Percentiles rank a stretch among this genome's conserved stretches.
These are phyloP conservation scores for Allobates femoralis DNA, from an alignment of 2,797 vertebrate species.

Conservation along the genomic window DNA sequence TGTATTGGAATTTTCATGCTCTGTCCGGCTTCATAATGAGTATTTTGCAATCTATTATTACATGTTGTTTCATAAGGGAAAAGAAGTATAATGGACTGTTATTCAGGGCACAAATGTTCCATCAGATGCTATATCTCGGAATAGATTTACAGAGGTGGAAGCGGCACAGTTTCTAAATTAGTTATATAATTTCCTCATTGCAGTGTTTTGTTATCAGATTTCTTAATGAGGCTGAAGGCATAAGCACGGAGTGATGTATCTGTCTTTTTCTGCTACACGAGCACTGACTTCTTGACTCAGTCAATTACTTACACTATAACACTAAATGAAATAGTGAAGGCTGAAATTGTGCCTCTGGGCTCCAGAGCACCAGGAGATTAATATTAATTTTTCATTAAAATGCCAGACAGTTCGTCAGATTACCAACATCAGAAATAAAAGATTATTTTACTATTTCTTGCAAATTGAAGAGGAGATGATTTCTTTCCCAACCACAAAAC, in stretches of 20 bases:
- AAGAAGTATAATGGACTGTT: conserved; percentile 16
- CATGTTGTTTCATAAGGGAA: conserved; percentile 15
- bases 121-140: conserved; percentile 40
- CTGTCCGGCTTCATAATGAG: conserved; percentile 34
- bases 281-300: conserved; percentile 71
- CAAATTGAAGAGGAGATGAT: conserved; percentile 46
- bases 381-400: conserved; percentile 74
- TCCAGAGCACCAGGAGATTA: conserved; percentile 70
- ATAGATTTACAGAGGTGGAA: conserved; percentile 54
- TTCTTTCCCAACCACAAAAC: conserved; percentile 50
- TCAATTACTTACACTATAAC: conserved; percentile 72
- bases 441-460: conserved; percentile 54
- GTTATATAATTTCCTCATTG: conserved; percentile 63
- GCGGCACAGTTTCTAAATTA: conserved; percentile 43
- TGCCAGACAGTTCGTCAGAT: conserved; percentile 67
- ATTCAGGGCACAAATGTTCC: conserved; percentile 37
- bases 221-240: conserved; percentile 69
- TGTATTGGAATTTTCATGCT: conserved; percentile 5
- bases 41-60: conserved; percentile 45
- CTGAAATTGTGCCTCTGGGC: conserved; percentile 70
- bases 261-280: conserved; percentile 69
- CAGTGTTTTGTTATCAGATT: conserved; percentile 67
- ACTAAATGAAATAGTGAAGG: conserved; percentile 70
- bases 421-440: conserved; percentile 62
- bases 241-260: conserved; percentile 65